These are phyloP conservation scores for Bubalus kerabau DNA, from an alignment of 2,113 vertebrate genomes.

Conservation along the genomic window DNA sequence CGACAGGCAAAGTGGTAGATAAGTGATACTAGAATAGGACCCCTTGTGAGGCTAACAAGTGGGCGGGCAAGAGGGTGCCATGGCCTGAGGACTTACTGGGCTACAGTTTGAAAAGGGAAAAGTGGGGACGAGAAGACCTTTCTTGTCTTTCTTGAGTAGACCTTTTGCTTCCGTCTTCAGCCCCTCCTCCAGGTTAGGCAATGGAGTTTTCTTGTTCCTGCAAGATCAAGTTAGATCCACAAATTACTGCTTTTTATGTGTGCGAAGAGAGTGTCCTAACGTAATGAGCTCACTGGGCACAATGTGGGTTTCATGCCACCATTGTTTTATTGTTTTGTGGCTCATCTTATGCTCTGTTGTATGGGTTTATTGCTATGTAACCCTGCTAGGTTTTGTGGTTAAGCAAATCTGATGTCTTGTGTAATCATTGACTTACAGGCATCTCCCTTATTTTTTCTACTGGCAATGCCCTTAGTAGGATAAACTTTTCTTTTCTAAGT, in stretches of 20 bases:
- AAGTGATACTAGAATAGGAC: background rate
- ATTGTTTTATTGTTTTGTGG: background rate
- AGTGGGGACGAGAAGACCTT: background rate
- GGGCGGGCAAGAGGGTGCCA: background rate
- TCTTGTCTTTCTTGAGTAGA: background rate
- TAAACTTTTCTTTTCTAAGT: background rate
- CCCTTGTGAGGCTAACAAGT: background rate
- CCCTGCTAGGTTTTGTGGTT: background rate
- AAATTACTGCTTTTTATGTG: background rate
- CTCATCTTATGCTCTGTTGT: background rate
- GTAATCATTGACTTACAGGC: background rate
- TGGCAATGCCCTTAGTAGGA: background rate
- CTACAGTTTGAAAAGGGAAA: background rate
- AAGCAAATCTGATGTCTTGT: background rate
- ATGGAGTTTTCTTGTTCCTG: background rate
- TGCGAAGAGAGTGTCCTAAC: background rate
- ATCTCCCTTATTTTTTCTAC: background rate
- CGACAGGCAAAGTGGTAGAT: background rate
- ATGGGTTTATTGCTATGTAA: background rate
- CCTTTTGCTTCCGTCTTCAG: background rate
- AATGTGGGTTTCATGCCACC: background rate
- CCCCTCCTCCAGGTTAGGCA: background rate
- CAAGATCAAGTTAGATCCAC: background rate
- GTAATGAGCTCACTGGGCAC: background rate
- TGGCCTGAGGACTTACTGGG: background rate